Conservation (phyloP, 2,888 invertebrate species). For the Zaprionus lineosus region DNA sequence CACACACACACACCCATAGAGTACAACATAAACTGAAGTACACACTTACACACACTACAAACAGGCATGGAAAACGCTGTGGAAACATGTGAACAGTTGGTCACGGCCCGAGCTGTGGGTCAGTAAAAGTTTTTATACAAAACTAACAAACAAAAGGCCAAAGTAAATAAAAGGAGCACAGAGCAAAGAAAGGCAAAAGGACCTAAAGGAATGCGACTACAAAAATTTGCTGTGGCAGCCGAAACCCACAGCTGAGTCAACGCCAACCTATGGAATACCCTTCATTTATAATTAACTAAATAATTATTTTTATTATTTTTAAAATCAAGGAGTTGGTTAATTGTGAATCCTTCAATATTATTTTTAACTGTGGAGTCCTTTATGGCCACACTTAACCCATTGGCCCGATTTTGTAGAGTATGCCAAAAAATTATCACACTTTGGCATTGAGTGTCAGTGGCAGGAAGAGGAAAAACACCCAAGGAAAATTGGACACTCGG, state of each 20-base stretch:
- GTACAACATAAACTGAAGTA: too few relatives aligned
- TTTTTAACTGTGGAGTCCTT: too few relatives aligned
- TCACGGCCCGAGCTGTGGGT: conserved; percentile 29
- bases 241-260: conserved; percentile 32
- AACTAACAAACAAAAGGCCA: conserved; percentile 70
- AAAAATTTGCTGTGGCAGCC: conserved; percentile 43
- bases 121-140: conserved; percentile 60
- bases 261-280: too few relatives aligned
- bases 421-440: conserved; percentile 48
- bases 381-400: too few relatives aligned
- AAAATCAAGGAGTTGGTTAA: too few relatives aligned
- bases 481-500: conserved; percentile 65
- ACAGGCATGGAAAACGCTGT: conserved; percentile 5
- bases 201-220: conserved; percentile 42
- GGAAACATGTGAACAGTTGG: conserved; percentile 60
- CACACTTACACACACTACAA: too few relatives aligned
- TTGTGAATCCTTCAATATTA: too few relatives aligned
- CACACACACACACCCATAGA: too few relatives aligned
- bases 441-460: conserved; percentile 24
- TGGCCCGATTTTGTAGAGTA: too few relatives aligned
- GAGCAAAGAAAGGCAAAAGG: conserved; percentile 24
- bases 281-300: too few relatives aligned
- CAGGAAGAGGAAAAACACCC: conserved; percentile 19
- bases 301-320: too few relatives aligned
- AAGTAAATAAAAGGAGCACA: conserved; percentile 62